Percentiles rank a stretch among this genome's conserved stretches.
Evolutionary conservation across 2,113 vertebrate species (phyloP).

Genomic region (Oryzias celebensis): DNA sequence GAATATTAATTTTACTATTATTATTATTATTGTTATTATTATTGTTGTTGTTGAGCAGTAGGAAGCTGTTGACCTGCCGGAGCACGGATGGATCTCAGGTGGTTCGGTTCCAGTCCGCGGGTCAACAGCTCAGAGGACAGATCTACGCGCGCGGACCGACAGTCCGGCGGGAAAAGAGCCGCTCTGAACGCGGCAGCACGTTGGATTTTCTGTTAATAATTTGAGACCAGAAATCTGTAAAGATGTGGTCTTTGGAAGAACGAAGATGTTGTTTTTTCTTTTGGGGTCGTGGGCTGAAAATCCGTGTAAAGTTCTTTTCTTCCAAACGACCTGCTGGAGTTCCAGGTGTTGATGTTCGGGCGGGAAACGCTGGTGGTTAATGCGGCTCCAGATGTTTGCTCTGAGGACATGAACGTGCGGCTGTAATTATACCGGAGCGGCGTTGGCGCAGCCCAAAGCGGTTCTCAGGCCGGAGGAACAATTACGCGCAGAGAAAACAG

Average conservation of each 20-base stretch:
- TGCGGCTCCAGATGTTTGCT: constrained; percentile 39
- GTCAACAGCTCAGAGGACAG: constrained; percentile 31
- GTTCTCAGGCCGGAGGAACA: constrained; percentile 45
- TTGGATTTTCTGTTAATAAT: too few relatives aligned
- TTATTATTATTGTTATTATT: too few relatives aligned
- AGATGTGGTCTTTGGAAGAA: too few relatives aligned
- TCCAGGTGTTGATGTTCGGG: neutral
- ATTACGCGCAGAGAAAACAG: constrained; percentile 48
- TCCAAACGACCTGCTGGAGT: too few relatives aligned
- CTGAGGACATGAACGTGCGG: constrained; percentile 25
- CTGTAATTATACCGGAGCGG: constrained; percentile 50
- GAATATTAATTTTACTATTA: too few relatives aligned
- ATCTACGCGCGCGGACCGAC: constrained; percentile 37
- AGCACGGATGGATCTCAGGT: neutral
- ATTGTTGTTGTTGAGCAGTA: too few relatives aligned
- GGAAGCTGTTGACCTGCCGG: neutral
- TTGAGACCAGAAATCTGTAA: too few relatives aligned
- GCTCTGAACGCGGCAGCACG: neutral
- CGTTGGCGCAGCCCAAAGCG: constrained; percentile 31
- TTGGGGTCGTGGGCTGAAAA: too few relatives aligned
- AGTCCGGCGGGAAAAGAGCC: constrained; percentile 24
- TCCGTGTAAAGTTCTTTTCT: too few relatives aligned
- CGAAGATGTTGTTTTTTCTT: too few relatives aligned
- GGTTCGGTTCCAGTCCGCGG: constrained; percentile 41
- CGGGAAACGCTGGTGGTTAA: neutral